Evolutionary conservation across 2,797 vertebrate species (phyloP), one percentile per base, ranked within the genome.

Genomic region (Malurus splendens): DNA sequence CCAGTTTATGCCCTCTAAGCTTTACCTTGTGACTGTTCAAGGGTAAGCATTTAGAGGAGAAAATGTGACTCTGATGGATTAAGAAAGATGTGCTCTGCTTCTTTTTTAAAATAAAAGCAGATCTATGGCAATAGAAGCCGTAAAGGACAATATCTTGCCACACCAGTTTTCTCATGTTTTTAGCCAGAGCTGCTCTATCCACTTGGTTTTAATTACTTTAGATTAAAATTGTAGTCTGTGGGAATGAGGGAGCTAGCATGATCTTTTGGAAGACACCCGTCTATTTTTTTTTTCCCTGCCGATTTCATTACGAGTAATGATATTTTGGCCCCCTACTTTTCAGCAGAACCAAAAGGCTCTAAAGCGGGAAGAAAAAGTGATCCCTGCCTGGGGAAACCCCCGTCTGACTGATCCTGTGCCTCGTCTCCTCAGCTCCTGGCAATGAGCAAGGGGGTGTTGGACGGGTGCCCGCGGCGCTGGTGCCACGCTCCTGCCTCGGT

Each of bases 381-480:
- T 18, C 8, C 27, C 16, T 42, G 66, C 23, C 18, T 33, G 54
- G 27, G 39, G 6, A 48, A 42, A 6, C 3, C 4, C 9, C n/a
- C 28, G 2, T 18, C 22, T 6, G 45, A 12, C 22, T 44, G 38
- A 7, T 8, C 1, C 87, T 3, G 23, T 5, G 45, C 41, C 32
- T n/a, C 1, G 2, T 19, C 25, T 42, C 41, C 30, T 42, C 45
- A 10, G 3, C 12, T 24, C 48, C 38, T 5, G 45, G 67, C 12
- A n/a, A n/a, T 0, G 45, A 59, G 14, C 10, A 5, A 5, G 10
- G 30, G 12, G 27, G 12, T 12, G 42, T 24, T 20, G 55, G 41
- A 4, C 2, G 38, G 42, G 32, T 10, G 44, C 32, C 7, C 28
- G 1, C 7, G 48, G 28, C n/a, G 2, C 1, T 3, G 36, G 9